These are phyloP conservation scores for Dastarcus helophoroides DNA, from an alignment of 2,888 invertebrate genomes.

Conservation along the genomic window DNA sequence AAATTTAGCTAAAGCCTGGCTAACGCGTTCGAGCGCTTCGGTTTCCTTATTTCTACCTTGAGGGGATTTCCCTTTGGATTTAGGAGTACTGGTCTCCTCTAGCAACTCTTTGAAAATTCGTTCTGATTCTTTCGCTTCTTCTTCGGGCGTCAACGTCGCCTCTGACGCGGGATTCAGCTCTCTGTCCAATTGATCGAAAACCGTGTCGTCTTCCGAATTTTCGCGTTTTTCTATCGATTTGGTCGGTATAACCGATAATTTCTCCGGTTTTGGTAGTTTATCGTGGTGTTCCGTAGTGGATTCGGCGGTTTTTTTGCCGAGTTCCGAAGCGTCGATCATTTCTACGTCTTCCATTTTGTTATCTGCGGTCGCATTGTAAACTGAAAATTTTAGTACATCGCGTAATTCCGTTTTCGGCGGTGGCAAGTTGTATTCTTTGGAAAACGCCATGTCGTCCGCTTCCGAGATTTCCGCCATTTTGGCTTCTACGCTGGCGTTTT, in stretches of 20 bases:
- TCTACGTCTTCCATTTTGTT: conserved; percentile 22
- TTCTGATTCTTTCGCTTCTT: conserved; percentile 26
- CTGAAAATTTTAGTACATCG: conserved; percentile 7
- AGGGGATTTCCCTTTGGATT: conserved; percentile 9
- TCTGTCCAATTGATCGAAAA: conserved; percentile 26
- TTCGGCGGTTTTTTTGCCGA: conserved; percentile 7
- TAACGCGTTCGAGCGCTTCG: conserved; percentile 25
- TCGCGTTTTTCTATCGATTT: conserved; percentile 18
- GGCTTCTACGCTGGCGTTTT: conserved; percentile 31
- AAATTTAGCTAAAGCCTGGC: conserved; percentile 30
- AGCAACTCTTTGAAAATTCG: conserved; percentile 29
- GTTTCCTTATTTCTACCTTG: conserved; percentile 20
- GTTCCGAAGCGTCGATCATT: conserved; percentile 20
- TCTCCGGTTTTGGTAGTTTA: conserved; percentile 13
- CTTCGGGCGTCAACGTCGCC: conserved; percentile 15
- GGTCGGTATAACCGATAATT: conserved; percentile 9
- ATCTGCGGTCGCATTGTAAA: conserved; percentile 18
- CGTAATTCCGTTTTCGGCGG: conserved; percentile 11
- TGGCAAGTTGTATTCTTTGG: conserved; percentile 5
- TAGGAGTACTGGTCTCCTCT: conserved; percentile 24
- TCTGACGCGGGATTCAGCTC: conserved; percentile 23
- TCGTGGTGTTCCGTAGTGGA: conserved; percentile 5
- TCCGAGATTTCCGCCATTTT: conserved; percentile 25
- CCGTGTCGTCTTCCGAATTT: conserved; percentile 18
- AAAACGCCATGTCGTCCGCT: conserved; percentile 23